Evolutionary conservation across 1,140 invertebrate genomes (phyloP), one percentile per base, ranked within the genome.

Genomic region (Drosophila kohkoa): DNA sequence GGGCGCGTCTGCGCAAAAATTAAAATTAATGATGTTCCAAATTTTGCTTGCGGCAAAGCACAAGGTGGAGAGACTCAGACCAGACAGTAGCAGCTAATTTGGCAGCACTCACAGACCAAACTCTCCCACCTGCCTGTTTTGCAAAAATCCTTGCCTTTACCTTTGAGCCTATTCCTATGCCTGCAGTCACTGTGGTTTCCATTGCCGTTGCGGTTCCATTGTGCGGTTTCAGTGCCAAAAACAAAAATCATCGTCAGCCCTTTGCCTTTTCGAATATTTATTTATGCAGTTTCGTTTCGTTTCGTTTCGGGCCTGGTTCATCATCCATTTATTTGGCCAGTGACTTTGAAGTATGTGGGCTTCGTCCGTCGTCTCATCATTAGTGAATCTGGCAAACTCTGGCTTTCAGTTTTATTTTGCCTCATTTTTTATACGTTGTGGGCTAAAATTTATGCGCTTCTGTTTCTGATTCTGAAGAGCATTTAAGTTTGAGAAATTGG

Each of bases 21-120:
- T 88, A 88, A 88, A 89, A 88, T 89, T 88, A 88, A 88, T 88
- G 85, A 88, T 81, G 83, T 83, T 88, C 77, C 51, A 77, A 89
- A 60, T 71, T 68, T 68, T 2, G 69, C 83, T 70, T 28, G 64
- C 48, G 72, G 82, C 67, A 3, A 15, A 46, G 16, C 6, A 7
- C 46, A 7, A 5, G 25, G 11, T 5, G 49, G 20, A 38, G 32
- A 55, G 13, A 35, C 32, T 25, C 20, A 25, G 20, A 25, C 13
- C 30, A 60, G 74, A 54, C 78, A 78, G 83, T 86, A 88, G 82
- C 82, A 67, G 76, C 82, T 86, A 88, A 87, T 87, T 86, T 82
- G 71, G 30, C 38, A 13, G 63, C 82, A 72, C 45, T 41, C 75
- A 60, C 63, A 48, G 49, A 55, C 15, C 51, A 67, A 10, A 66